Base-by-base conservation (phyloP, 2,888 invertebrate species). In the Eristalis tenax region DNA sequence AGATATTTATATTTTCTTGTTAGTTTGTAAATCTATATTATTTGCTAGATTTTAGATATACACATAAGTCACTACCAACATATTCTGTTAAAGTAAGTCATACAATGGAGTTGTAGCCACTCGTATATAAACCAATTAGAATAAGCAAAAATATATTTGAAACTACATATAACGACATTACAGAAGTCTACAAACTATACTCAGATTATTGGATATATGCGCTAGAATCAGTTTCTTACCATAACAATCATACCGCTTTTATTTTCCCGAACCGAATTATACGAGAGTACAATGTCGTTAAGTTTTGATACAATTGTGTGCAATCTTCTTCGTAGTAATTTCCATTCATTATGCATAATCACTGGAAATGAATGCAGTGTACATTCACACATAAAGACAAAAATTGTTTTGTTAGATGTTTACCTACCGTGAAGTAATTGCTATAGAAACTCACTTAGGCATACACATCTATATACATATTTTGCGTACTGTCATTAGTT, bases 401-500 rank as follows among this genome's bases (percentile, higher is more conserved):
- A 61, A 15, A 4, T 38, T 63, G 43, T 70, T 64, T 13, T 50
- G 43, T 4, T 43, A 23, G 8, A 22, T 77, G 38, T 68, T 32
- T 77, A 70, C n/a, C 68, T 69, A 32, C 35, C 64, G 64, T 32
- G 70, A 64, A 57, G 28, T 64, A 78, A 78, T 78, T 57, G 57
- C 78, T 65, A 78, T 78, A 57, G 78, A 64, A 64, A 78, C 70
- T 56, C 28, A 50, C 18, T n/a, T n/a, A n/a, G n/a, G n/a, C n/a
- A 2, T 13, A 13, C 4, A 38, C 0, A 38, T 32, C 2, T 43
- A 43, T 18, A 11, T 18, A 50, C 23, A n/a, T 18, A n/a, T 18
- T 35, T 18, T n/a, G 38, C 38, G 15, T 23, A 64, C 50, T 23
- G 32, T 43, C 56, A 65, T 50, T 64, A 35, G 56, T 74, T 57